Base-by-base conservation (phyloP, 92 coral and sea anemone species). In the Parazoanthus swiftii region DNA sequence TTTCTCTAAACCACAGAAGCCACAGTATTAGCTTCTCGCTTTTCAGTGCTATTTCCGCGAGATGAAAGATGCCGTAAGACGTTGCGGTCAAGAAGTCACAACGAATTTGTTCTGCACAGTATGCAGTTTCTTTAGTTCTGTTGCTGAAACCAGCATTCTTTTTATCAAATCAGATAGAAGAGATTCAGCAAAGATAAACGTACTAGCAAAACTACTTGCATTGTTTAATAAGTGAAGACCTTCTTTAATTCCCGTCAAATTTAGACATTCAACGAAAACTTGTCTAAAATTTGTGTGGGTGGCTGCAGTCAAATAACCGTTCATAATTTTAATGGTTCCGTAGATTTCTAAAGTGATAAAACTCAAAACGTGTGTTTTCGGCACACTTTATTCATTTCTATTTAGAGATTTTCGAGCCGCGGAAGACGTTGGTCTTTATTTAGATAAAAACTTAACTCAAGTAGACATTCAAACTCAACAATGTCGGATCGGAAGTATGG, bases 21-120 rank as follows among this genome's bases (percentile, higher is more conserved):
- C 87, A 74, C 87, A 71, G 23, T 72, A 84, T 44, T 84, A 84
- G 72, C 87, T 68, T 84, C 48, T 48, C 26, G 74, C 43, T 84
- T 43, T 48, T 48, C 66, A 48, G 44, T 0, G 79, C 79, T 25
- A 38, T 84, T 84, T 84, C 25, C 87, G 36, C 20, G 58, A 84
- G 78, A 84, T 84, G 87, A 84, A 84, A 84, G 87, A 84, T 84
- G 87, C 87, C 87, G 87, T 84, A 29, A 11, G 44, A 16, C 14
- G 79, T 46, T 71, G 79, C 68, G 87, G 79, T 46, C n/a, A 20
- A 35, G 79, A 26, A 79, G 70, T 1, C n/a, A 14, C 35, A 46
- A 46, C 63, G 65, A 43, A 6, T 25, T 3, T 71, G 15, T 46
- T 26, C 18, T 13, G 10, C 48, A 35, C 13, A 29, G n/a, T 44